phyloP scores from a whole-genome alignment of 2,113 vertebrate genomes.

The Phocoena phocoena region DNA sequence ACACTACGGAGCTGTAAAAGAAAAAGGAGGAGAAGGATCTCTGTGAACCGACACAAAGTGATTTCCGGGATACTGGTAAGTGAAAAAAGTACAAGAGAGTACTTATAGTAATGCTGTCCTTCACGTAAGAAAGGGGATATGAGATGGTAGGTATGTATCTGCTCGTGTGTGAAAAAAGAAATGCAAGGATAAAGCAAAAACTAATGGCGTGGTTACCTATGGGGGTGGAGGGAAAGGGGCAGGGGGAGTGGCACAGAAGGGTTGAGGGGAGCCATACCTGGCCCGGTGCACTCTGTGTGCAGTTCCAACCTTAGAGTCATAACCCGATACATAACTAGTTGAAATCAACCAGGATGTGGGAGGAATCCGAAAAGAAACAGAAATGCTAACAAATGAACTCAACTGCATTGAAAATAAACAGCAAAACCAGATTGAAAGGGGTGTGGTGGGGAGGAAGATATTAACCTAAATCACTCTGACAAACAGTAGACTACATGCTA shows the following conservation, averaged over 20 bases:
- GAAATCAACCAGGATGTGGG: not conserved
- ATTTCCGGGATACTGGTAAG: not conserved
- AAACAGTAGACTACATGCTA: not conserved
- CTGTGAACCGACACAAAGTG: not conserved
- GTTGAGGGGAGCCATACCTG: not conserved
- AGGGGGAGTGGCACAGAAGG: no score
- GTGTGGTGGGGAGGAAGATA: not conserved
- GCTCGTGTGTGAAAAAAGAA: not conserved
- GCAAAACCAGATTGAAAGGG: not conserved
- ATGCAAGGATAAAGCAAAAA: not conserved
- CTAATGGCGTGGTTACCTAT: not conserved
- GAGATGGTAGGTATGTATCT: not conserved
- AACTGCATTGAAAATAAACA: not conserved
- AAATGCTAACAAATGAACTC: not conserved
- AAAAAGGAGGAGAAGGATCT: not conserved
- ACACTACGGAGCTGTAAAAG: not conserved
- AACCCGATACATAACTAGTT: not conserved
- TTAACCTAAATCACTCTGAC: not conserved
- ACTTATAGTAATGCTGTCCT: not conserved
- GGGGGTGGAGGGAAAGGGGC: rapidly evolving
- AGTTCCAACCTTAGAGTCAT: not conserved
- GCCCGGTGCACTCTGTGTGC: not conserved
- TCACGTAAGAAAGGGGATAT: not conserved
- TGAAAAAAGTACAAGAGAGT: not conserved
- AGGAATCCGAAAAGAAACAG: not conserved